Percentiles rank a stretch among this genome's conserved stretches.
Conservation (phyloP, 2,113 vertebrate genomes). For the Dicaeum eximium region DNA sequence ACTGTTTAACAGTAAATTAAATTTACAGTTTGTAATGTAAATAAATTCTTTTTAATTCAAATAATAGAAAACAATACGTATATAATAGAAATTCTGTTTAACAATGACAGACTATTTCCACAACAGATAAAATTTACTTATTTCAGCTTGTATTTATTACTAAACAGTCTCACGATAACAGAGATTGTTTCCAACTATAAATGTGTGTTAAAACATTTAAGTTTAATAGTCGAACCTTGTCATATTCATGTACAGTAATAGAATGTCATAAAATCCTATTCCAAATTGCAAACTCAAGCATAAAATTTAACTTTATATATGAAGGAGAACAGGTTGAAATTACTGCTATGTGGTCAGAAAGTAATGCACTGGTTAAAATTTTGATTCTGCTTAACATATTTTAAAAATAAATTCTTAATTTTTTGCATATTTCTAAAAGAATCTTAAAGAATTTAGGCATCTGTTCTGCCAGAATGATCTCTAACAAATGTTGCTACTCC, state of each 20-base stretch:
- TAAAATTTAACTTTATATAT: conserved; percentile 12
- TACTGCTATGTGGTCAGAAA: background rate
- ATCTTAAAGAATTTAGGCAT: background rate
- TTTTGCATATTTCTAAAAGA: background rate
- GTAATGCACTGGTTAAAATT: background rate
- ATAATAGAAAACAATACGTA: background rate
- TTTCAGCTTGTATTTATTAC: background rate
- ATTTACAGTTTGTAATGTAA: conserved; percentile 28
- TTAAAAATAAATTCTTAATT: background rate
- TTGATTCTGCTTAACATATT: background rate
- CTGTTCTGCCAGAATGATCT: background rate
- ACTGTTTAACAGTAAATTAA: conserved; percentile 55
- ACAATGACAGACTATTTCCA: background rate
- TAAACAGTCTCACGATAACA: background rate
- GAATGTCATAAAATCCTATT: background rate
- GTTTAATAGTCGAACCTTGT: conserved; percentile 11
- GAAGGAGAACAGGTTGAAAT: background rate
- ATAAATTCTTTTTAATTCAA: conserved; percentile 40
- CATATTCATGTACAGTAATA: conserved; percentile 1
- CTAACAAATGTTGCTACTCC: background rate
- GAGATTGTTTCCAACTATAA: conserved; percentile 9
- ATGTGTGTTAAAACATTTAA: conserved; percentile 24
- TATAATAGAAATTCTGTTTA: conserved; percentile 14
- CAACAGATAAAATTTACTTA: conserved; percentile 13
- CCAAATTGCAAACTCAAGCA: conserved; percentile 21